phyloP scores from a whole-genome alignment of 2,113 vertebrate genomes.

The Peucedramus taeniatus region DNA sequence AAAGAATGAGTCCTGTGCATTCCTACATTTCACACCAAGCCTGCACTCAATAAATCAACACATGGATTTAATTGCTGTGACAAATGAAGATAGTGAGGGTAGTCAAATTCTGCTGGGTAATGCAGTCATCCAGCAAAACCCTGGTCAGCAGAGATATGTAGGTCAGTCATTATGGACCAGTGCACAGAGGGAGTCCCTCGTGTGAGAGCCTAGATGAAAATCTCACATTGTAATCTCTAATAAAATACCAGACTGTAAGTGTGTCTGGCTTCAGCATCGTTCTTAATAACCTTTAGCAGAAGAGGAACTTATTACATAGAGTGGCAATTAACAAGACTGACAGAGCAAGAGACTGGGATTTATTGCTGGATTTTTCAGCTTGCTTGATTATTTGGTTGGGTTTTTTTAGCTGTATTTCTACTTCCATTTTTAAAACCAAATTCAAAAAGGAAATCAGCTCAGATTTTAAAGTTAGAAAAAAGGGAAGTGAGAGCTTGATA shows the following conservation, averaged over 20 bases:
- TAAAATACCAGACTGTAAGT: neutral
- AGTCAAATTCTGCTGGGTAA: neutral
- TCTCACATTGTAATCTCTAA: neutral
- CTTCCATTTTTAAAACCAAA: neutral
- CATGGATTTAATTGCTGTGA: slow-evolving; percentile 49
- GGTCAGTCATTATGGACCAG: slow-evolving; percentile 41
- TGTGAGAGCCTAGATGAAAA: neutral
- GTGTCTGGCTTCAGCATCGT: neutral
- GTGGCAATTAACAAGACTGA: slow-evolving; percentile 37
- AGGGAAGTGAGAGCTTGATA: neutral
- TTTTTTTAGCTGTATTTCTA: neutral
- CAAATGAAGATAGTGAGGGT: neutral
- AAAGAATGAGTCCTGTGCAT: neutral
- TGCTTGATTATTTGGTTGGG: neutral
- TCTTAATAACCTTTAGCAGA: slow-evolving; percentile 24
- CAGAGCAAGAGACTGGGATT: neutral
- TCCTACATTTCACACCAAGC: neutral
- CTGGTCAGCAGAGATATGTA: slow-evolving; percentile 27
- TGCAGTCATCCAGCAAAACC: slow-evolving; percentile 13
- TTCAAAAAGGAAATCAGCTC: neutral
- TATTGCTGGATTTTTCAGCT: neutral
- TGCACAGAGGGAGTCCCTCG: neutral
- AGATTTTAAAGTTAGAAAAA: neutral
- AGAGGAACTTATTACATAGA: slow-evolving; percentile 16
- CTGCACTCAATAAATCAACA: slow-evolving; percentile 22